These are phyloP conservation scores for Elegia similella DNA, from an alignment of 2,888 invertebrate species.

Conservation along the genomic window DNA sequence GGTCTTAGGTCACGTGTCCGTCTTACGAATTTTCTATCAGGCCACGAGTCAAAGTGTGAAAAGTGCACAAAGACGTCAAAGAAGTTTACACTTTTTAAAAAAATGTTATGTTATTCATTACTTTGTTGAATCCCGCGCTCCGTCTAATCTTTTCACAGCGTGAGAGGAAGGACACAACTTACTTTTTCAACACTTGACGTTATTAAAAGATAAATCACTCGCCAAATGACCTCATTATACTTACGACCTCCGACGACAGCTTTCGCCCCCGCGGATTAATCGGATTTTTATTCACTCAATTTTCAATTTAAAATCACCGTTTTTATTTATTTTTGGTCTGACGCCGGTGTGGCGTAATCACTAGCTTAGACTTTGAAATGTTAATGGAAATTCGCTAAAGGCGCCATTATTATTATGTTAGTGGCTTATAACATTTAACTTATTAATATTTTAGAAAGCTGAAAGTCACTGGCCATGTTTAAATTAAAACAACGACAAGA, in stretches of 20 bases:
- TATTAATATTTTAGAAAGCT: too few species aligned
- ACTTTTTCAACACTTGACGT: constrained; percentile 12
- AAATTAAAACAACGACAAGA: too few species aligned
- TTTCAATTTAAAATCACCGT: constrained; percentile 16
- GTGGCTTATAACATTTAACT: too few species aligned
- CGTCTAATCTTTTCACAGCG: neutral
- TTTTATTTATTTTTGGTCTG: constrained; percentile 7
- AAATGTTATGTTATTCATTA: too few species aligned
- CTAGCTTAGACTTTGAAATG: neutral
- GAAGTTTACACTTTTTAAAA: too few species aligned
- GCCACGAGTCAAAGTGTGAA: too few species aligned
- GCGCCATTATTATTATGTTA: neutral
- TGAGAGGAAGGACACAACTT: neutral
- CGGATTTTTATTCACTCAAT: constrained; percentile 18
- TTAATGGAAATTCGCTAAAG: neutral
- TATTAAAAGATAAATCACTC: constrained; percentile 20
- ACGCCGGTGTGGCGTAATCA: constrained; percentile 4
- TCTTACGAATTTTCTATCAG: too few species aligned
- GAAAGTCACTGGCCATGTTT: too few species aligned
- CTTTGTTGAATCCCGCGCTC: neutral
- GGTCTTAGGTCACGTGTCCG: too few species aligned
- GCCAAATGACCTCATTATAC: constrained; percentile 18
- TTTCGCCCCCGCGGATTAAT: constrained; percentile 16
- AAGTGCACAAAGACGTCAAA: too few species aligned
- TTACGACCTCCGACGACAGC: constrained; percentile 14